Evolutionary conservation across 2,888 invertebrate genomes (phyloP).

Genomic region (Athetis lepigone): DNA sequence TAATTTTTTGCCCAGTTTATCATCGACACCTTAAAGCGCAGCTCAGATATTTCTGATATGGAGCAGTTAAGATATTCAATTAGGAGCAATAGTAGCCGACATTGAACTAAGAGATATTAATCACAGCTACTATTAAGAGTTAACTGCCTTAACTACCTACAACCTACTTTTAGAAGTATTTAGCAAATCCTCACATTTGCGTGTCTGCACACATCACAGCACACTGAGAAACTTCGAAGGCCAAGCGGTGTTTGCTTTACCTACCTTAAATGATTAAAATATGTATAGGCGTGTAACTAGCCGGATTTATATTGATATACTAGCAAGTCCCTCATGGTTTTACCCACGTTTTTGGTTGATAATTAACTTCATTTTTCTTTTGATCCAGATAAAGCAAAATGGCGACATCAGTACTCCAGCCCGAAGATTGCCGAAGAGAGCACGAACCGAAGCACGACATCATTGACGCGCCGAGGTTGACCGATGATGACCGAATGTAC

Average conservation of each 20-base stretch:
- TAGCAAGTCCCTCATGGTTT: too few species aligned
- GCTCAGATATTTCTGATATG: neutral
- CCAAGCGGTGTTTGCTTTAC: slow-evolving; percentile 26
- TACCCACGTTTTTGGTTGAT: too few species aligned
- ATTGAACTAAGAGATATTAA: neutral
- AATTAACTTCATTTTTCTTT: slow-evolving; percentile 10
- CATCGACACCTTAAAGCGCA: too few species aligned
- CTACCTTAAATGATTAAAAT: slow-evolving; percentile 6
- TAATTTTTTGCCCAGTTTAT: too few species aligned
- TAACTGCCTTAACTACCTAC: slow-evolving; percentile 16
- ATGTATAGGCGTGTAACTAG: neutral
- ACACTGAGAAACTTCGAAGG: slow-evolving; percentile 50
- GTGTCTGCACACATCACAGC: slow-evolving; percentile 33
- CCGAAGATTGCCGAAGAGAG: slow-evolving; percentile 81
- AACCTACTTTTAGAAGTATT: slow-evolving; percentile 36
- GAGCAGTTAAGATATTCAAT: neutral
- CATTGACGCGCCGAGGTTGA: slow-evolving; percentile 74
- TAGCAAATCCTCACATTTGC: slow-evolving; percentile 40
- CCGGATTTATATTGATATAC: neutral
- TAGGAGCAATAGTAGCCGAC: neutral
- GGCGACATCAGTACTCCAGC: slow-evolving; percentile 88
- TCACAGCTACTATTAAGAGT: slow-evolving; percentile 2
- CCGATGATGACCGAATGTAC: slow-evolving; percentile 82
- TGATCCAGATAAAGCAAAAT: slow-evolving; percentile 73
- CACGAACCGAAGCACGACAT: slow-evolving; percentile 79